These are phyloP conservation scores for Tupiocoris notatus DNA, from an alignment of 2,888 invertebrate genomes.

Conservation along the genomic window DNA sequence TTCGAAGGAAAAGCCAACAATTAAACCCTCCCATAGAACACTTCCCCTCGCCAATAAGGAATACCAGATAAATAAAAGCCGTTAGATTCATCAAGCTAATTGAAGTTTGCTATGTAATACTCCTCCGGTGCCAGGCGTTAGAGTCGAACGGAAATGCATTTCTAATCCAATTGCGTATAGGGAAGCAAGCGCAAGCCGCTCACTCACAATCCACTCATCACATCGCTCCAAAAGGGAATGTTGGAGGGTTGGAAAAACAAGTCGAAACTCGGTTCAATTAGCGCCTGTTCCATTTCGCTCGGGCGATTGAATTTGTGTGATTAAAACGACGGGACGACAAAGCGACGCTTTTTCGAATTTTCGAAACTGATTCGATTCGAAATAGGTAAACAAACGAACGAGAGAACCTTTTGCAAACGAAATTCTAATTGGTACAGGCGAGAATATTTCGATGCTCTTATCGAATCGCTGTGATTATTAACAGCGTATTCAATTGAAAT, in stretches of 20 bases:
- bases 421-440: too few species aligned
- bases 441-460: too few species aligned
- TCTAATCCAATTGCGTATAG: slow-evolving; percentile 34
- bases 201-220: background rate
- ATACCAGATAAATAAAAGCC: slow-evolving; percentile 39
- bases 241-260: background rate
- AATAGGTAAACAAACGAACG: too few species aligned
- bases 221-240: background rate
- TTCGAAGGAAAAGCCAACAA: slow-evolving; percentile 13
- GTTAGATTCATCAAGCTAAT: slow-evolving; percentile 37
- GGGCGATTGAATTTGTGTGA: background rate
- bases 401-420: too few species aligned
- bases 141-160: slow-evolving; percentile 36
- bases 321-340: background rate
- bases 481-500: background rate
- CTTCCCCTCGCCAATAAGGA: slow-evolving; percentile 4
- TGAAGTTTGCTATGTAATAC: background rate
- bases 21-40: background rate
- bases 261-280: background rate
- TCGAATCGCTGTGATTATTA: too few species aligned
- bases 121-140: slow-evolving; percentile 1
- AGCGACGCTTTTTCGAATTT: too few species aligned
- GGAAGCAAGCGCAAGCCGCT: background rate
- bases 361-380: too few species aligned
- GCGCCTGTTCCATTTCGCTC: background rate